Evolutionary conservation across 1,140 invertebrate genomes (phyloP).

Genomic region (Drosophila teissieri): DNA sequence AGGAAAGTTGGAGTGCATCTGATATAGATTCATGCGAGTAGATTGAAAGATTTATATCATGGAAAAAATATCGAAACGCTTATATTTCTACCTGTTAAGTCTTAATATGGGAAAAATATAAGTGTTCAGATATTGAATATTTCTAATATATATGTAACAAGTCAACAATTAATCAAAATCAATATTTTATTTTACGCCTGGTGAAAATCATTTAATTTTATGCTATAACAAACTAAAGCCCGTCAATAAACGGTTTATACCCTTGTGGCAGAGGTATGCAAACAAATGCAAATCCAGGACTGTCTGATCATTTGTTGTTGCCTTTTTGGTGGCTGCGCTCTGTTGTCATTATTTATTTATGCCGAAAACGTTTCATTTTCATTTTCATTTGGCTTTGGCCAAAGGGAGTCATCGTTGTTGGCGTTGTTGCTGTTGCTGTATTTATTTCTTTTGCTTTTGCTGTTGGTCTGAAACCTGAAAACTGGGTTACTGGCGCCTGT

Average conservation of each 20-base stretch:
- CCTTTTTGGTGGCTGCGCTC: conserved; percentile 65
- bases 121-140: too few relatives aligned
- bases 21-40: conserved; percentile 1
- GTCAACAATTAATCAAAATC: too few relatives aligned
- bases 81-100: too few relatives aligned
- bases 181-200: too few relatives aligned
- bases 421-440: conserved; percentile 18
- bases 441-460: conserved; percentile 13
- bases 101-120: too few relatives aligned
- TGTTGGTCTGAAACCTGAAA: conserved; percentile 68
- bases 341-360: conserved; percentile 81
- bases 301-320: conserved; percentile 73
- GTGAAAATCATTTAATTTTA: too few relatives aligned
- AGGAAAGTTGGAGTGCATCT: conserved; percentile 4
- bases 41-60: conserved; percentile 11
- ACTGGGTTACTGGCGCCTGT: conserved; percentile 83
- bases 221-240: not conserved
- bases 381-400: conserved; percentile 67
- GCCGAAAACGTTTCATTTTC: conserved; percentile 80
- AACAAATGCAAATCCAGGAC: conserved; percentile 61
- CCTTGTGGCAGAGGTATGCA: conserved; percentile 13
- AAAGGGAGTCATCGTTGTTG: conserved; percentile 65
- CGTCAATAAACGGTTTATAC: conserved; percentile 6
- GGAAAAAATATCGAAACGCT: not conserved
- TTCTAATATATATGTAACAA: too few relatives aligned